These are phyloP conservation scores for Drosophila recens DNA, from an alignment of 2,888 invertebrate species.

Conservation along the genomic window DNA sequence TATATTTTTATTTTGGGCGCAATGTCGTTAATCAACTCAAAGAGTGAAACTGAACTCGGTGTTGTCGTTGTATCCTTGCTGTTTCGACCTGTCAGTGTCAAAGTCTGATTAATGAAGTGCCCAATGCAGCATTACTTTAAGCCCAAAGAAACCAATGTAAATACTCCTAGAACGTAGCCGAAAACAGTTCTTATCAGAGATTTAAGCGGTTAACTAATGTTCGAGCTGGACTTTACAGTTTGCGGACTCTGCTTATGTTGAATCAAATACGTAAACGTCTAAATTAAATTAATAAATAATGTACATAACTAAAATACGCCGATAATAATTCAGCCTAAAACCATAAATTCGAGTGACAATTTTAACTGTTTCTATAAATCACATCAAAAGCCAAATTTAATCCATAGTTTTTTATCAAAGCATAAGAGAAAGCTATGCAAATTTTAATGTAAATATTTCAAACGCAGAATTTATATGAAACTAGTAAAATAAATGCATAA, in stretches of 20 bases:
- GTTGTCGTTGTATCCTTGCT: conserved; percentile 3
- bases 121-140: conserved; percentile 34
- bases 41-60: conserved; percentile 59
- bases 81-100: conserved; percentile 68
- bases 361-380: neutral
- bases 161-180: neutral
- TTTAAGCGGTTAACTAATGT: conserved; percentile 2
- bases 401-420: neutral
- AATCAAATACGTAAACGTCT: neutral
- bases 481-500: neutral
- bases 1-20: conserved; percentile 17
- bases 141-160: conserved; percentile 8
- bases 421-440: neutral
- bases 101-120: conserved; percentile 75
- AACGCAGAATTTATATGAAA: neutral
- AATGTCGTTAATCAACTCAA: conserved; percentile 71
- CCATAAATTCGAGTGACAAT: neutral
- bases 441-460: neutral
- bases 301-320: neutral
- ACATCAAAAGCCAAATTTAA: neutral
- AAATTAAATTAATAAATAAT: neutral
- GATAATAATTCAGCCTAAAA: too few relatives aligned
- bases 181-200: neutral
- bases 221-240: conserved; percentile 1
- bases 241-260: conserved; percentile 33